A percentile compares a stretch with the other conserved stretches of the same genome.
Evolutionary conservation across 2,113 vertebrate genomes (phyloP).

Genomic region (Gallinago jamesoni): DNA sequence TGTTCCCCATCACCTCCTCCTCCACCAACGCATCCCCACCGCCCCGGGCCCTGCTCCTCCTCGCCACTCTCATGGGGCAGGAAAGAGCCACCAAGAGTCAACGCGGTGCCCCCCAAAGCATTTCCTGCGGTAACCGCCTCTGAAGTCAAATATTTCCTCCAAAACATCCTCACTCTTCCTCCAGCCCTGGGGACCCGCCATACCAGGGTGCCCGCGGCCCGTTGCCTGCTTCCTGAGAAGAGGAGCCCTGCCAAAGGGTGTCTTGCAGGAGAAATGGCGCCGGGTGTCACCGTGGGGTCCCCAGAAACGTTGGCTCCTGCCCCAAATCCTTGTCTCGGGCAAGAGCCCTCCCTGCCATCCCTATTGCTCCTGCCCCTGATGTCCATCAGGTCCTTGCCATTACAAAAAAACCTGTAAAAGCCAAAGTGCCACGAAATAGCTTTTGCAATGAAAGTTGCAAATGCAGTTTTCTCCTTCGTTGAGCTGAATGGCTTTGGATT

Average conservation of each 20-base stretch:
- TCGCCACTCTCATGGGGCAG: background rate
- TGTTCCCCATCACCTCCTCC: background rate
- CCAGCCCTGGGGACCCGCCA: background rate
- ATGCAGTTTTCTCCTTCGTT: rapidly evolving
- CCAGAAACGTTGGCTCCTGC: background rate
- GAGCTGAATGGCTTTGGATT: background rate
- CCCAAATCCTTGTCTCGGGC: background rate
- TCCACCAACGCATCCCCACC: background rate
- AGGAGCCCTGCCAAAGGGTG: background rate
- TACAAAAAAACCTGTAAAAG: background rate
- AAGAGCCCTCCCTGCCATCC: background rate
- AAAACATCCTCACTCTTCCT: background rate
- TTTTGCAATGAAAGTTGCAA: background rate
- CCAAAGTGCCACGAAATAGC: background rate
- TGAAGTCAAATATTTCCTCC: slow-evolving; percentile 4
- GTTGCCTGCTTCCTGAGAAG: background rate
- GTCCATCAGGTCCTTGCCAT: rapidly evolving
- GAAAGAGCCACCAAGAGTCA: background rate
- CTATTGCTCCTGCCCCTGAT: background rate
- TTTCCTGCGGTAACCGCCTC: background rate
- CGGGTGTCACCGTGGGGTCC: rapidly evolving
- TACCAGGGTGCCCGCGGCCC: background rate
- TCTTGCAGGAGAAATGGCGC: background rate
- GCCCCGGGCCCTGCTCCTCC: background rate
- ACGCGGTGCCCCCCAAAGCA: rapidly evolving